Evolutionary conservation across 2,888 invertebrate species (phyloP).

Genomic region (Scaeva pyrastri): DNA sequence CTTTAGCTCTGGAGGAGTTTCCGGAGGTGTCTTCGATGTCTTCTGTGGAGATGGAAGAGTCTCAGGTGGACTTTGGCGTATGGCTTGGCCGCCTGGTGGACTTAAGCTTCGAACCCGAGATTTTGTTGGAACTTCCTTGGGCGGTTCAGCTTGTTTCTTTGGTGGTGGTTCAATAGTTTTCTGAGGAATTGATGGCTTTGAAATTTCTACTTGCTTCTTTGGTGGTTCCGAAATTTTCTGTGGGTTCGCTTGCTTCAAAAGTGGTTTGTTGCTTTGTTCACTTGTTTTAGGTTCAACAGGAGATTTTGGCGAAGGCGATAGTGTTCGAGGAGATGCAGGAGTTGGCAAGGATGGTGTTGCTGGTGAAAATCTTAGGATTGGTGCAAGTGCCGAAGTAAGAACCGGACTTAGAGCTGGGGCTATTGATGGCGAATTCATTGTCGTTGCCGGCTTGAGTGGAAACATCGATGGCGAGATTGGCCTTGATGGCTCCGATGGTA

Average conservation of each 20-base stretch:
- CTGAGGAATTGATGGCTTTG: background rate
- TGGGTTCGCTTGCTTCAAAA: background rate
- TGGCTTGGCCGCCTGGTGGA: constrained; percentile 47
- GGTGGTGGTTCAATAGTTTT: constrained; percentile 3
- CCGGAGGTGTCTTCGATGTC: constrained; percentile 77
- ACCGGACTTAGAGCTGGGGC: constrained; percentile 69
- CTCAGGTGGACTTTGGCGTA: constrained; percentile 9
- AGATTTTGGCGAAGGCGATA: background rate
- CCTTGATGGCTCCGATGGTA: constrained; percentile 62
- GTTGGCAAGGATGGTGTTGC: constrained; percentile 36
- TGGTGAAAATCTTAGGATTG: constrained; percentile 69
- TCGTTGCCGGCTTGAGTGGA: constrained; percentile 72
- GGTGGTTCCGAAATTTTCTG: background rate
- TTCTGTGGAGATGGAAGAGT: background rate
- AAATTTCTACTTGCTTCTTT: background rate
- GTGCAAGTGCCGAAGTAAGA: constrained; percentile 71
- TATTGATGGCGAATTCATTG: constrained; percentile 57
- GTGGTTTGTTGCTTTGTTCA: background rate
- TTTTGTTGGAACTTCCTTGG: constrained; percentile 56
- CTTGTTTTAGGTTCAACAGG: background rate
- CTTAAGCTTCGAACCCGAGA: constrained; percentile 77
- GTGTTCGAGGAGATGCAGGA: constrained; percentile 10
- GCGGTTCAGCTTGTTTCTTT: background rate
- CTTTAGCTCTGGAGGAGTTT: constrained; percentile 78
- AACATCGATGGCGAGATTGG: constrained; percentile 62